phyloP scores from a whole-genome alignment of 2,888 invertebrate species.

The Pantelozetes paolii region DNA sequence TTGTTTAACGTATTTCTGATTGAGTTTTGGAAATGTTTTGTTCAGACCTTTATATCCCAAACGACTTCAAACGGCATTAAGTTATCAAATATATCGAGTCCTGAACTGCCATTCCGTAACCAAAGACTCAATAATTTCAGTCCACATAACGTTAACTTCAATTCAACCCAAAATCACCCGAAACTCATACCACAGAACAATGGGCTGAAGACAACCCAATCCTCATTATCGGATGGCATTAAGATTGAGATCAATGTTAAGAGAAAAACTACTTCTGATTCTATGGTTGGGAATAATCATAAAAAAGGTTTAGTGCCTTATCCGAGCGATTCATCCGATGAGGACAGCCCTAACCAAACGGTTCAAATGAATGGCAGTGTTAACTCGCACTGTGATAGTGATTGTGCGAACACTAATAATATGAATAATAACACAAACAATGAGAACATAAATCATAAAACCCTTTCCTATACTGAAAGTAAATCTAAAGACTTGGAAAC shows the following conservation, averaged over 20 bases:
- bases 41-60: slow-evolving; percentile 15
- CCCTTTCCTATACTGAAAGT: too few relatives aligned
- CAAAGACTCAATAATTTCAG: slow-evolving; percentile 29
- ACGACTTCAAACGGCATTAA: slow-evolving; percentile 9
- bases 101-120: slow-evolving; percentile 22
- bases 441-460: not conserved
- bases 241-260: too few relatives aligned
- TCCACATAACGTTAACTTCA: not conserved
- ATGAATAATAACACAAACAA: not conserved
- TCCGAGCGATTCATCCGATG: slow-evolving; percentile 51
- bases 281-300: too few relatives aligned
- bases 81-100: slow-evolving; percentile 11
- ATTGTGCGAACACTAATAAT: not conserved
- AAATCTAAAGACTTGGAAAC: too few relatives aligned
- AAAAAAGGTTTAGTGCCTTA: slow-evolving; percentile 52
- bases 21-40: not conserved
- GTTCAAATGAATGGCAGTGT: not conserved
- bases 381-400: not conserved
- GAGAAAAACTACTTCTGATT: too few relatives aligned
- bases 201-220: not conserved
- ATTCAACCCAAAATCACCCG: not conserved
- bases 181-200: not conserved
- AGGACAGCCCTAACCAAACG: slow-evolving; percentile 38
- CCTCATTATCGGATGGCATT: not conserved
- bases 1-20: not conserved